Base-by-base conservation (phyloP, 2,113 vertebrate genomes). In the Rhinoderma darwinii region DNA sequence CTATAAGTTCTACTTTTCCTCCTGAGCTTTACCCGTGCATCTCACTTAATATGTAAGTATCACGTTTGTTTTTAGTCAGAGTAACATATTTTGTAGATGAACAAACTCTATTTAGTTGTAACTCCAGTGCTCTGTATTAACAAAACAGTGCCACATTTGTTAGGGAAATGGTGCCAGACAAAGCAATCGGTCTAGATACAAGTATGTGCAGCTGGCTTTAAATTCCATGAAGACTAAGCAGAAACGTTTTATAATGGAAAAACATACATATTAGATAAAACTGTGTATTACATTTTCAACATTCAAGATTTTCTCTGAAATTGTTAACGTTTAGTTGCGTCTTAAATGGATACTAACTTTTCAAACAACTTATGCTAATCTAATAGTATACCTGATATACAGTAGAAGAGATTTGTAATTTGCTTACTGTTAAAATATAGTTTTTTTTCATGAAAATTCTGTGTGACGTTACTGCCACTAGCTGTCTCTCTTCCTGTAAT, bases 81-180 rank as follows among this genome's bases (percentile, higher is more conserved):
- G 9, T 2, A 61, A 18, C 35, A 81, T 81, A 43, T 35, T 81
- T 80, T 59, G 35, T 5, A 25, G 25, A 43, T n/a, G 30, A 56
- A 56, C 1, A 56, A 59, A 25, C 10, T 39, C 25, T 77, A 15
- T 56, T 51, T 22, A 41, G 12, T 74, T 74, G 20, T 51, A 25
- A 18, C 30, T 83, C 18, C 82, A 37, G 27, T 35, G 25, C 39
- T 70, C 15, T 72, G 6, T 83, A 43, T 72, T 83, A 68, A 72
- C 63, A 68, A 83, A 83, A 72, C 41, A 83, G n/a, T 83, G 68
- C 68, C 70, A 75, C 44, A 75, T 75, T 74, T 84, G 70, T 84
- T 84, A 84, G 30, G 68, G 51, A 75, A 70, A 47, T 70, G 81
- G 61, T 70, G 63, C 81, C 70, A 84, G 50, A 41, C 50, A 25